Percentiles rank a stretch among this genome's conserved stretches.
phyloP scores from a whole-genome alignment of 2,888 invertebrate species.

The Parapristionchus giblindavisi region DNA sequence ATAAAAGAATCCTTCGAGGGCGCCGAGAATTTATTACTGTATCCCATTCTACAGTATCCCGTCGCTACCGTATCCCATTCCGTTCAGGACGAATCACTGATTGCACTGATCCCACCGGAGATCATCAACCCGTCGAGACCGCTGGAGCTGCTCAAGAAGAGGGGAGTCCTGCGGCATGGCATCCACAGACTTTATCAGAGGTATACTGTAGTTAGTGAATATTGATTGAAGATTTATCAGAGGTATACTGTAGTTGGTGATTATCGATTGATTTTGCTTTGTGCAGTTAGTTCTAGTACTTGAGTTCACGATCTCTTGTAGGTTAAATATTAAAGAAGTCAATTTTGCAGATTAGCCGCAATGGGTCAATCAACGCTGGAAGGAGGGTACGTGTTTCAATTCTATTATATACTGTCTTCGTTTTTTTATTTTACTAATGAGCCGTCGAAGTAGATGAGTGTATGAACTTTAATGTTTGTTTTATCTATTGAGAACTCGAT shows the following conservation, averaged over 20 bases:
- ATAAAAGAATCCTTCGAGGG: too few species aligned
- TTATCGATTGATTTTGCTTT: slow-evolving; percentile 2
- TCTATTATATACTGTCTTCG: too few species aligned
- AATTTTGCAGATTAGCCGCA: neutral
- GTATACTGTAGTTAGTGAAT: neutral
- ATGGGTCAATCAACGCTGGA: slow-evolving; percentile 1
- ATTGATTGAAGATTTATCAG: neutral
- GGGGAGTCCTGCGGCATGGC: slow-evolving; percentile 2
- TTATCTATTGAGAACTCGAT: too few species aligned
- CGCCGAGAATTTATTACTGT: too few species aligned
- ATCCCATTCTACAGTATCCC: too few species aligned
- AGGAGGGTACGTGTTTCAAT: too few species aligned
- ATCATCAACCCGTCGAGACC: slow-evolving; percentile 29
- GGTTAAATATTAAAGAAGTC: neutral
- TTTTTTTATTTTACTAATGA: too few species aligned
- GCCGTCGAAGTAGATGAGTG: too few species aligned
- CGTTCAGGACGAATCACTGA: slow-evolving; percentile 23
- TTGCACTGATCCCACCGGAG: slow-evolving; percentile 23
- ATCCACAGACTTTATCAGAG: slow-evolving; percentile 24
- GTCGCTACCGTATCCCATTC: too few species aligned
- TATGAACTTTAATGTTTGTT: too few species aligned
- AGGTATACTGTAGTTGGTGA: neutral
- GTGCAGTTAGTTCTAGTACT: neutral
- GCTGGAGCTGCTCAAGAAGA: slow-evolving; percentile 13
- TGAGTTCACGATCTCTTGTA: neutral